phyloP scores from a whole-genome alignment of 2,797 vertebrate species.

The Galago senegalensis region DNA sequence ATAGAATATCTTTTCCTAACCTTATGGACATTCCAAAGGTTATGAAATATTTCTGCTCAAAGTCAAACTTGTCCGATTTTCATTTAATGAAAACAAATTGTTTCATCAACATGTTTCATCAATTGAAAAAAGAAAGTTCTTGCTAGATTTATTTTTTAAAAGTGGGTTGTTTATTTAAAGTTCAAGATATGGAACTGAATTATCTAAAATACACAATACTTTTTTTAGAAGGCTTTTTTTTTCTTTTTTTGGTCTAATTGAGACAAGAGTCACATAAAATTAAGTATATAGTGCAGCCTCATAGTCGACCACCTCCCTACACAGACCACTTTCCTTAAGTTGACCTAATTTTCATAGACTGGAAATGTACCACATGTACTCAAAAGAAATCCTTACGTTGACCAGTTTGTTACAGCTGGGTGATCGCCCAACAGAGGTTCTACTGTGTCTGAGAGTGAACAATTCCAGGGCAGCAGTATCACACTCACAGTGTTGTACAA shows the following conservation, averaged over 20 bases:
- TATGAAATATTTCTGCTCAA: constrained; percentile 47
- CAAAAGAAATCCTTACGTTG: too few species aligned
- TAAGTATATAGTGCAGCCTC: neutral
- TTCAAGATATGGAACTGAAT: neutral
- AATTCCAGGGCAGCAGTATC: neutral
- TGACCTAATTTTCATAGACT: too few species aligned
- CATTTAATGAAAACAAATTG: constrained; percentile 32
- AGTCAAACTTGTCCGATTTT: neutral
- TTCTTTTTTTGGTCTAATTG: neutral
- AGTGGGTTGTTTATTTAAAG: neutral
- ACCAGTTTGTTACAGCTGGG: too few species aligned
- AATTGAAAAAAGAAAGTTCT: neutral
- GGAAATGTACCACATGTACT: too few species aligned
- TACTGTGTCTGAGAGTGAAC: neutral
- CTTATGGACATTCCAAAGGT: neutral
- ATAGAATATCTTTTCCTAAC: constrained; percentile 16
- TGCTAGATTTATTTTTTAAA: neutral
- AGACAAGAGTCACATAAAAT: constrained; percentile 30
- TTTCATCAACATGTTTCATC: neutral
- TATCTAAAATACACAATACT: neutral
- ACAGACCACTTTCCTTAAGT: too few species aligned
- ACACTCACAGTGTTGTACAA: neutral
- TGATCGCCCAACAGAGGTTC: too few species aligned
- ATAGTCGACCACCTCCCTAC: too few species aligned
- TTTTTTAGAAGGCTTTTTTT: neutral